Conservation (phyloP, 2,888 invertebrate species). For the Lasioglossum calceatum region DNA sequence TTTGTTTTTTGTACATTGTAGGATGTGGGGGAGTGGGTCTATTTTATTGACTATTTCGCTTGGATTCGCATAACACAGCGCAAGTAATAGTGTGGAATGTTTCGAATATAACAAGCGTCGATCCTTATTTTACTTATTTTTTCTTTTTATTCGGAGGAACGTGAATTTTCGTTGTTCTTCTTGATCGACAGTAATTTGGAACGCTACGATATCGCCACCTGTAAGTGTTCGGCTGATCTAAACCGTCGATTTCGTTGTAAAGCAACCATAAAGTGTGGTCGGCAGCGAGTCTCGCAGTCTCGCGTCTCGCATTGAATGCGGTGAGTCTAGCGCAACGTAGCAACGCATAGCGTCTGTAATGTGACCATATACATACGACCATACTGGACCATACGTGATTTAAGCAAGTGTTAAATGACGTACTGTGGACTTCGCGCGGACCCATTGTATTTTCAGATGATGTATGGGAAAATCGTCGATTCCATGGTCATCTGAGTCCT, state of each 20-base stretch:
- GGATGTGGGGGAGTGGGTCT: constrained; percentile 36
- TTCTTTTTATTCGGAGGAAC: background rate
- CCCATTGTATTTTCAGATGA: constrained; percentile 23
- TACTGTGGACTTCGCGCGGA: constrained; percentile 16
- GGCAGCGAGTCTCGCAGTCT: background rate
- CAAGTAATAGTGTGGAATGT: background rate
- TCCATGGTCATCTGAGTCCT: background rate
- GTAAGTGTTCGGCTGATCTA: background rate
- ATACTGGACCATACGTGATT: background rate
- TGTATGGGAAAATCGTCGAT: background rate
- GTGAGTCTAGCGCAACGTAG: background rate
- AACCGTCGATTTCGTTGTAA: constrained; percentile 14
- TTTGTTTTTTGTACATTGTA: constrained; percentile 28
- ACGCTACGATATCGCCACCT: constrained; percentile 8
- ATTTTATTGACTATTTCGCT: constrained; percentile 32
- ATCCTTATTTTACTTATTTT: background rate
- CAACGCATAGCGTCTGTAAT: background rate
- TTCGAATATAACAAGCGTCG: constrained; percentile 14
- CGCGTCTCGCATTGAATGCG: background rate
- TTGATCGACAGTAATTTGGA: background rate
- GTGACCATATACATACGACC: background rate
- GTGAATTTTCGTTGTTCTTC: background rate
- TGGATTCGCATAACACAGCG: background rate
- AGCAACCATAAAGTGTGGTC: constrained; percentile 8
- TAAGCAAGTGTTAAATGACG: constrained; percentile 6